phyloP scores from a whole-genome alignment of 2,888 invertebrate genomes.

The Synanthedon tipuliformis region DNA sequence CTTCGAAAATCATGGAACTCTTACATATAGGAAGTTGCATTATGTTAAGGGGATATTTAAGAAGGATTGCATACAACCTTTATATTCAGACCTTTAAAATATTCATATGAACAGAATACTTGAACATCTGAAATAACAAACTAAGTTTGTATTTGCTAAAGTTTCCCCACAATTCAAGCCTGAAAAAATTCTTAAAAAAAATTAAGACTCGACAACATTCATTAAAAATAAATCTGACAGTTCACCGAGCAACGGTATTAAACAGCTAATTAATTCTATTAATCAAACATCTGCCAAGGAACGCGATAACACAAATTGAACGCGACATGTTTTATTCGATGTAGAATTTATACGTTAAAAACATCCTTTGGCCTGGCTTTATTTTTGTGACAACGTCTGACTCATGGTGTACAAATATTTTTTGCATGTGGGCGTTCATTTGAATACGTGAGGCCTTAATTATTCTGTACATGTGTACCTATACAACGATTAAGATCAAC shows the following conservation, averaged over 20 bases:
- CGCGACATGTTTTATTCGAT: background rate
- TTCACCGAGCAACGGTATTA: background rate
- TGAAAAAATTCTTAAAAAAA: too few species aligned
- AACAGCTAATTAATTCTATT: slow-evolving; percentile 26
- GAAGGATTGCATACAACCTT: too few species aligned
- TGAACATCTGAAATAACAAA: too few species aligned
- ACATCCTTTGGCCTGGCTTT: slow-evolving; percentile 2
- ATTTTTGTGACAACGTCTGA: slow-evolving; percentile 7
- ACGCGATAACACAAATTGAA: slow-evolving; percentile 1
- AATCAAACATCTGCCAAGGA: slow-evolving; percentile 17
- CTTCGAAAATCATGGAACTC: too few species aligned
- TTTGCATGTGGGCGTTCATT: slow-evolving; percentile 5
- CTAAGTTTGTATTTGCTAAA: too few species aligned
- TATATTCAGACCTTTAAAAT: too few species aligned
- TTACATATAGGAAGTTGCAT: too few species aligned
- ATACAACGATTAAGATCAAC: background rate
- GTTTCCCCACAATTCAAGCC: too few species aligned
- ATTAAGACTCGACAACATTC: background rate
- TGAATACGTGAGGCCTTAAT: slow-evolving; percentile 4
- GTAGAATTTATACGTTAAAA: background rate
- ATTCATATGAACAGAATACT: too few species aligned
- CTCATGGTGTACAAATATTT: slow-evolving; percentile 11
- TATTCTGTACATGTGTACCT: slow-evolving; percentile 2
- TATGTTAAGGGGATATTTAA: too few species aligned
- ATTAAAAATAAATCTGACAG: background rate